These are phyloP conservation scores for Lamellibrachia luymesi DNA, from an alignment of 1,140 invertebrate species.

Conservation along the genomic window DNA sequence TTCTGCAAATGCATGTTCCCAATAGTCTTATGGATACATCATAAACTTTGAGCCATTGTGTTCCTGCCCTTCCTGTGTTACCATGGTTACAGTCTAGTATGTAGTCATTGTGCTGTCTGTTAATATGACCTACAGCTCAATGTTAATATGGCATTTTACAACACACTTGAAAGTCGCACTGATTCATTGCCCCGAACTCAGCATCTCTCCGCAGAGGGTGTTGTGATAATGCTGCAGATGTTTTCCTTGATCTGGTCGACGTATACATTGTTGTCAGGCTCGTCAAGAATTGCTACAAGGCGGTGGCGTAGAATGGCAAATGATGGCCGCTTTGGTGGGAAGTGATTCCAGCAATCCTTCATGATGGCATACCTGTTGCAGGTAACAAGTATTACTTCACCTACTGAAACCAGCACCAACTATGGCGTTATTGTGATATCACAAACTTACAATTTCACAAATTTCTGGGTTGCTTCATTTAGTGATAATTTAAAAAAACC, in stretches of 20 bases:
- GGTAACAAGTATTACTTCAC: not conserved
- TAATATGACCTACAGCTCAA: not conserved
- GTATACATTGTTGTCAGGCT: slow-evolving; percentile 9
- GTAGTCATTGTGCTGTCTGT: not conserved
- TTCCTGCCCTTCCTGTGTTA: not conserved
- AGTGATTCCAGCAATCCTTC: slow-evolving; percentile 26
- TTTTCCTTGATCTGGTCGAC: slow-evolving; percentile 22
- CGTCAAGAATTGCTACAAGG: slow-evolving; percentile 12
- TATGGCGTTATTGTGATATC: not conserved
- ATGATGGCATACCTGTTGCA: slow-evolving; percentile 21
- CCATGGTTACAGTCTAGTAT: not conserved
- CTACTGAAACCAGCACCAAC: not conserved
- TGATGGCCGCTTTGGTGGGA: slow-evolving; percentile 19
- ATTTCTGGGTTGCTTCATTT: not conserved
- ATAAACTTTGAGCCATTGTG: not conserved
- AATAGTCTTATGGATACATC: not conserved
- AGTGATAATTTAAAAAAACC: no score
- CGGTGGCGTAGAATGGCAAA: slow-evolving; percentile 16
- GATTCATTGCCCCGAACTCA: not conserved
- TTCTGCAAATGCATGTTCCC: not conserved
- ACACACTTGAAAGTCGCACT: not conserved
- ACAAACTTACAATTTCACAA: not conserved
- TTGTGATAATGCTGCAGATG: slow-evolving; percentile 1
- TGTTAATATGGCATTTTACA: no score
- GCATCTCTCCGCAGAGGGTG: slow-evolving; percentile 11